Evolutionary conservation across 1,140 invertebrate species (phyloP).

Genomic region (Oedothorax gibbosus): DNA sequence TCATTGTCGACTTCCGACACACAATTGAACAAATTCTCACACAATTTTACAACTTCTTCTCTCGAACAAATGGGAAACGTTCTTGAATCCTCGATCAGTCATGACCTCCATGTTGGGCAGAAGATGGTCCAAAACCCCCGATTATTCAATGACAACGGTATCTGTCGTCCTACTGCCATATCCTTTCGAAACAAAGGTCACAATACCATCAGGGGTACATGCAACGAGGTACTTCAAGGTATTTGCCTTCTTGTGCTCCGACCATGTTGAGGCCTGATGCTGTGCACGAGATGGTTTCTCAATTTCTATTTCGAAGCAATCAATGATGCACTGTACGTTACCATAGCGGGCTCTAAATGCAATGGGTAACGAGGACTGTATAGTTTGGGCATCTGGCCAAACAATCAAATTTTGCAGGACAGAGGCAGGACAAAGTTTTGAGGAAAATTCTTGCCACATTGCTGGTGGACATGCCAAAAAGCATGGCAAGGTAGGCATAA

Average conservation of each 20-base stretch:
- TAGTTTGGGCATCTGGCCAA: neutral
- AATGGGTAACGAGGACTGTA: neutral
- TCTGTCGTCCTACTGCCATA: constrained; percentile 56
- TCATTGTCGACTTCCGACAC: no score
- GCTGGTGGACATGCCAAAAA: constrained; percentile 19
- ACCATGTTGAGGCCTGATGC: constrained; percentile 56
- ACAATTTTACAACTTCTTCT: no score
- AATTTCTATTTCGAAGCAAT: constrained; percentile 61
- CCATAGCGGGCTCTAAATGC: no score
- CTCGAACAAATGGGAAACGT: neutral
- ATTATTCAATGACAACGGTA: constrained; percentile 64
- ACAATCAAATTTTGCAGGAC: constrained; percentile 25
- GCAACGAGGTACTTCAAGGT: constrained; percentile 63
- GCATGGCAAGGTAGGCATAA: neutral
- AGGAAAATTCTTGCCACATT: constrained; percentile 20
- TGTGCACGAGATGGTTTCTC: constrained; percentile 54
- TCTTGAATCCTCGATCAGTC: constrained; percentile 63
- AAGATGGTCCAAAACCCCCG: constrained; percentile 63
- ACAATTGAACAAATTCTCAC: no score
- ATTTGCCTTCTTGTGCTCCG: constrained; percentile 60
- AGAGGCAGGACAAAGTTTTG: neutral
- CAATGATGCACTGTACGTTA: constrained; percentile 55
- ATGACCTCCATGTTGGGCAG: constrained; percentile 62
- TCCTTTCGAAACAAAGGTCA: constrained; percentile 64
- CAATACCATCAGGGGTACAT: constrained; percentile 64